Base-by-base conservation (phyloP, 2,113 vertebrate species). In the Donacobius atricapilla region DNA sequence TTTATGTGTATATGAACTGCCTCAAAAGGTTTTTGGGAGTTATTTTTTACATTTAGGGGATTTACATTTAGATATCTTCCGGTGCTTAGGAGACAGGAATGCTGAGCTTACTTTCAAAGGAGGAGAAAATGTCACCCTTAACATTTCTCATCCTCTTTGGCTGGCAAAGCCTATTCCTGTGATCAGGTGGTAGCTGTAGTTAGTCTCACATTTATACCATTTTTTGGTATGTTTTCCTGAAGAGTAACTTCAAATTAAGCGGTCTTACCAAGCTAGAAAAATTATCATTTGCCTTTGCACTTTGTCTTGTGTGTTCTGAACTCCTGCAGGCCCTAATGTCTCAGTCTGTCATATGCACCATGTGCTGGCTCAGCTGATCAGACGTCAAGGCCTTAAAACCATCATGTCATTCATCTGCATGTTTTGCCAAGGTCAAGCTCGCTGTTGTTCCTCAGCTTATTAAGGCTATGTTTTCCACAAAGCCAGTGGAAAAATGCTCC, bases 11-110 rank as follows among this genome's bases (percentile, higher is more conserved):
- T 61, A 37, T 66, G 6, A 50, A 3, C 21, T 89, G 30, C 48
- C 17, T 82, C 42, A 54, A 70, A 84, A 35, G 9, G 3, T 1
- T 21, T 33, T 50, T 1, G 10, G 5, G 0, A 6, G 12, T 37
- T 19, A 1, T 87, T 40, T 71, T 56, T 6, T 21, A 28, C 22
- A 11, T 63, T 91, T 48, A n/a, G 5, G 9, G 10, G 6, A 30
- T 54, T 75, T 63, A 27, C 7, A 28, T 66, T 87, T 60, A 42
- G 33, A 7, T 35, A 47, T 47, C n/a, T 51, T 88, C 42, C 63
- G 7, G 4, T 50, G 60, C 83, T 71, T 53, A 40, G 28, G 47
- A 70, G 31, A 37, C 28, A 66, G 42, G 22, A 86, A 83, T 4
- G 1, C 39, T 89, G 39, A 83, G 6, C 35, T 90, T 18, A 18